Conservation (phyloP, 2,113 vertebrate genomes). For the Danionella cerebrum region DNA sequence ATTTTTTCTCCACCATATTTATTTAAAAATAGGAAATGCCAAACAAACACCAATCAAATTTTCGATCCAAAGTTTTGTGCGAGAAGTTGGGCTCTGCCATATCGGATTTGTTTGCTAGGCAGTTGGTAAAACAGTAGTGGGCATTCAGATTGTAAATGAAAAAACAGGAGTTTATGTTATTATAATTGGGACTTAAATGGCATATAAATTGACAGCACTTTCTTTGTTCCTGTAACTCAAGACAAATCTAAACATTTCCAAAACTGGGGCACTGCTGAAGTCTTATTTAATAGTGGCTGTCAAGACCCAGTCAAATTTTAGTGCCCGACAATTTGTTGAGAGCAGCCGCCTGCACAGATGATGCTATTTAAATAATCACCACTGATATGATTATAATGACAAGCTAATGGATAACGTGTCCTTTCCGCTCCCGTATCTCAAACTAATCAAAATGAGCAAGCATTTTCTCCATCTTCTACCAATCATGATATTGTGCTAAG, state of each 20-base stretch:
- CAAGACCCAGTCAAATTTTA: slow-evolving; percentile 21
- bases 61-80: too few species aligned
- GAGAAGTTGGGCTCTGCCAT: too few species aligned
- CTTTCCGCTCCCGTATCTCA: neutral
- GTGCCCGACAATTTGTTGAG: neutral
- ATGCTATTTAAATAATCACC: slow-evolving; percentile 17
- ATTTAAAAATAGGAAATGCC: too few species aligned
- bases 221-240: neutral
- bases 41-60: too few species aligned
- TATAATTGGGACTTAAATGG: neutral
- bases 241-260: slow-evolving; percentile 4
- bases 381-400: slow-evolving; percentile 26
- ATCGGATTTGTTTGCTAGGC: too few species aligned
- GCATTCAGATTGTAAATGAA: too few species aligned
- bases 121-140: too few species aligned
- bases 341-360: slow-evolving; percentile 2
- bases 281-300: slow-evolving; percentile 7
- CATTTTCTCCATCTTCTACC: slow-evolving; percentile 10
- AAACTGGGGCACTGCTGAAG: neutral
- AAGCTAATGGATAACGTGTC: slow-evolving; percentile 18
- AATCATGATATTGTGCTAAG: neutral
- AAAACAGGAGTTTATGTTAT: too few species aligned
- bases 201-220: neutral
- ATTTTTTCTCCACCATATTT: slow-evolving; percentile 1
- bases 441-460: slow-evolving; percentile 8